These are phyloP conservation scores for Dunckerocampus dactyliophorus DNA, from an alignment of 2,113 vertebrate species.

Conservation along the genomic window DNA sequence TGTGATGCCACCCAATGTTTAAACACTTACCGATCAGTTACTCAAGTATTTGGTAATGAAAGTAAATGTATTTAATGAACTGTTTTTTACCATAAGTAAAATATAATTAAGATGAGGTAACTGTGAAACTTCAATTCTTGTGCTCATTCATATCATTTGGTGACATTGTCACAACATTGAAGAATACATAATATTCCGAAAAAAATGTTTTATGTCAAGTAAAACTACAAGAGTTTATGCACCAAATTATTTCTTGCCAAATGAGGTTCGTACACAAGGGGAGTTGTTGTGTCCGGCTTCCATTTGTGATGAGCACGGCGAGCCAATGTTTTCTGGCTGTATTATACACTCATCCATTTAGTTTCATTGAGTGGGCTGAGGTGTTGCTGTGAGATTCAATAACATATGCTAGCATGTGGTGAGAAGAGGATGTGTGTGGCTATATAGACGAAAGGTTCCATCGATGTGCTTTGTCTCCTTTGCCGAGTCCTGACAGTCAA, in stretches of 20 bases:
- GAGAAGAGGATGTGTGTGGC: constrained; percentile 33
- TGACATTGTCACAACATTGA: not conserved
- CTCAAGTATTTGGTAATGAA: no score
- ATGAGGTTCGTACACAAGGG: not conserved
- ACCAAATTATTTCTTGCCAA: not conserved
- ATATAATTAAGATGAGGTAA: no score
- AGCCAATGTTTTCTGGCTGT: not conserved
- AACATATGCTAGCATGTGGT: constrained; percentile 33
- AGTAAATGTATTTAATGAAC: no score
- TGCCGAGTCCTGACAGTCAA: constrained; percentile 41
- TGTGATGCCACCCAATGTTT: no score
- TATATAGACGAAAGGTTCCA: constrained; percentile 25
- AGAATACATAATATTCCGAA: not conserved
- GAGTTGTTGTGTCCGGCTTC: not conserved
- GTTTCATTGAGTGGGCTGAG: constrained; percentile 24
- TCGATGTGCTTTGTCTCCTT: constrained; percentile 31
- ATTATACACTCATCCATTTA: constrained; percentile 5
- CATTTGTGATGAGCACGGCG: not conserved
- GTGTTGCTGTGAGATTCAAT: constrained; percentile 28
- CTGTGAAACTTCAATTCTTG: no score
- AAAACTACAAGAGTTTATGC: not conserved
- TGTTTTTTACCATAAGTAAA: no score
- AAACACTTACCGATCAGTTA: no score
- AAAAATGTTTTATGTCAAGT: not conserved
- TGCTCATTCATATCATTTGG: no score